Conservation (phyloP, 2,113 vertebrate species). For the Choloepus hoffmanni region DNA sequence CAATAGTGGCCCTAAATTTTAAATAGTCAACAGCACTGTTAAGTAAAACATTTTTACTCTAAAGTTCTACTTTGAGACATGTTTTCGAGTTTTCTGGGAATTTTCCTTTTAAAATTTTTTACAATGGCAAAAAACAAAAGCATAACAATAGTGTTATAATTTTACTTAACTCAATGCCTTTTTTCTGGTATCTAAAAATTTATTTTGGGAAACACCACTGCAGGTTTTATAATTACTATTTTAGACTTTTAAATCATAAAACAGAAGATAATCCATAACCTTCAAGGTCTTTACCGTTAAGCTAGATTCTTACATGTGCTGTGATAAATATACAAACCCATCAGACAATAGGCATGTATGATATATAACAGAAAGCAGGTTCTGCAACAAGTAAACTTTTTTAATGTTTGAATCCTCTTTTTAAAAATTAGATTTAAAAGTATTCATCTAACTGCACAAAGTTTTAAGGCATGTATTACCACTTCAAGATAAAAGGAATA, state of each 20-base stretch:
- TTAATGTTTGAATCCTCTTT: neutral
- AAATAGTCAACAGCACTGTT: neutral
- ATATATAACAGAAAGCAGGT: neutral
- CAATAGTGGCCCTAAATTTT: neutral
- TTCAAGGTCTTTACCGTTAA: neutral
- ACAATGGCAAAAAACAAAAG: neutral
- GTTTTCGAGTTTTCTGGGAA: neutral
- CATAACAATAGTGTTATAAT: neutral
- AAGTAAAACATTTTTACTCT: neutral
- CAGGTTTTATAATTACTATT: neutral
- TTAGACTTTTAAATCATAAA: neutral
- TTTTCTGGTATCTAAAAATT: neutral
- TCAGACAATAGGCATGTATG: neutral
- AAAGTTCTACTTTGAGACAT: neutral
- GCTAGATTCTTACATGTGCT: neutral
- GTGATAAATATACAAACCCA: slow-evolving; percentile 5
- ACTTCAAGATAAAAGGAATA: neutral
- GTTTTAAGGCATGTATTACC: neutral
- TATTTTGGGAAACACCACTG: neutral
- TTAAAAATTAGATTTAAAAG: neutral
- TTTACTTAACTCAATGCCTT: neutral
- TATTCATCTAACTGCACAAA: neutral
- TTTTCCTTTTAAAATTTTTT: neutral
- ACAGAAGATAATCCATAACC: neutral
- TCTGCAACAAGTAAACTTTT: neutral